Base-by-base conservation (phyloP, 2,797 vertebrate genomes). In the Buceros bicornis region DNA sequence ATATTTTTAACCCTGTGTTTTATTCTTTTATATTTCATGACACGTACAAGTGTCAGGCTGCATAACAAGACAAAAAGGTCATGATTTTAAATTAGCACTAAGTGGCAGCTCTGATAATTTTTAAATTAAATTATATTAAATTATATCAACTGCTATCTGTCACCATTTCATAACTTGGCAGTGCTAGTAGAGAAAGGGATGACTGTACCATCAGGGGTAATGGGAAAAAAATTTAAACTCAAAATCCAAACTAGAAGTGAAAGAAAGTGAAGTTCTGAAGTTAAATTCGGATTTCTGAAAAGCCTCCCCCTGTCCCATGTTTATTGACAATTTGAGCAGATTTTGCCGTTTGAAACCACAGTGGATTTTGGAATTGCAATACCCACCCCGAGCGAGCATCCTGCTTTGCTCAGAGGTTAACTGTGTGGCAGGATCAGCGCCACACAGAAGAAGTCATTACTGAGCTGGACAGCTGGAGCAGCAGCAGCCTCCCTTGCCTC, bases 1-100 rank as follows among this genome's bases (percentile, higher is more conserved):
- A 6, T 87, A 61, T 94, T 94, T 96, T 96, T 89, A 89, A 78
- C 35, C 40, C 43, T 85, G 89, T 16, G 21, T 81, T 90, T 87
- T 89, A 74, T 85, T 91, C 60, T 65, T 89, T 73, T 76, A 28
- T 29, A 31, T 93, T 79, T 87, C 25, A 8, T 85, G 43, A 66
- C 6, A 1, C 16, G 16, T 42, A 7, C 25, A 50, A 11, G 6
- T 61, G 69, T 86, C 72, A 81, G 50, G 17, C 70, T 72, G 70
- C 50, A 7, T 89, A 86, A 69, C 10, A 54, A 58, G 40, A 66
- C 37, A 83, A 81, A 86, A 84, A 71, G 33, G 42, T 69, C 35
- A 51, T 58, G 57, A 37, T 92, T 90, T 90, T 57, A 84, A 93
- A 79, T 65, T 87, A 87, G 61, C 72, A 47, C 25, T 33, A 22